phyloP scores from a whole-genome alignment of 2,797 vertebrate species.

The Characodon lateralis region DNA sequence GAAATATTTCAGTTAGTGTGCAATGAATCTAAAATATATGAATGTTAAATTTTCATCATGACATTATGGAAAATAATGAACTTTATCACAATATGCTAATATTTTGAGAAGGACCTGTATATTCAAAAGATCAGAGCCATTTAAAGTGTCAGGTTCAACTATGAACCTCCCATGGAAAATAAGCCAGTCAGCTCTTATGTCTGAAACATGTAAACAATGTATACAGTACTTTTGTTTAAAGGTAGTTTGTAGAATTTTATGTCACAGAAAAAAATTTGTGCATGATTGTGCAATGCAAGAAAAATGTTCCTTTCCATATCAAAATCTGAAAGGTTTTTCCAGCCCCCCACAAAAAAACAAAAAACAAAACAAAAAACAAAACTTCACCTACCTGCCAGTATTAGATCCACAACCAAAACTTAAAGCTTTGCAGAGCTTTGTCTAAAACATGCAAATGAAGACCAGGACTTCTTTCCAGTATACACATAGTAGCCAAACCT shows the following conservation, averaged over 20 bases:
- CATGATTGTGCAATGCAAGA: neutral
- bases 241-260: neutral
- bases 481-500: neutral
- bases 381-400: neutral
- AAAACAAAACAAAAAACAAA: too few relatives aligned
- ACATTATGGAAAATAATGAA: too few relatives aligned
- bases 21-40: too few relatives aligned
- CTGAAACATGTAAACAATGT: conserved; percentile 22
- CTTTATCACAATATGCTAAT: too few relatives aligned
- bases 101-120: too few relatives aligned
- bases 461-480: neutral
- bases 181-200: conserved; percentile 51
- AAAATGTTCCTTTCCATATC: neutral
- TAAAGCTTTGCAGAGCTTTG: neutral
- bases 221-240: neutral
- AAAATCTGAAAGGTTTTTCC: neutral
- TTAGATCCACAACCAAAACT: neutral
- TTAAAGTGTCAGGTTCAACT: conserved; percentile 62
- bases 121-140: conserved; percentile 64
- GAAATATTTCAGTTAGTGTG: too few relatives aligned
- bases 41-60: too few relatives aligned
- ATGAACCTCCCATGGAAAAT: conserved; percentile 43
- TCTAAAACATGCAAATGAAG: neutral
- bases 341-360: too few relatives aligned
- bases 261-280: neutral